Conservation (phyloP, 2,888 invertebrate genomes). For the Andrena hattorfiana region DNA sequence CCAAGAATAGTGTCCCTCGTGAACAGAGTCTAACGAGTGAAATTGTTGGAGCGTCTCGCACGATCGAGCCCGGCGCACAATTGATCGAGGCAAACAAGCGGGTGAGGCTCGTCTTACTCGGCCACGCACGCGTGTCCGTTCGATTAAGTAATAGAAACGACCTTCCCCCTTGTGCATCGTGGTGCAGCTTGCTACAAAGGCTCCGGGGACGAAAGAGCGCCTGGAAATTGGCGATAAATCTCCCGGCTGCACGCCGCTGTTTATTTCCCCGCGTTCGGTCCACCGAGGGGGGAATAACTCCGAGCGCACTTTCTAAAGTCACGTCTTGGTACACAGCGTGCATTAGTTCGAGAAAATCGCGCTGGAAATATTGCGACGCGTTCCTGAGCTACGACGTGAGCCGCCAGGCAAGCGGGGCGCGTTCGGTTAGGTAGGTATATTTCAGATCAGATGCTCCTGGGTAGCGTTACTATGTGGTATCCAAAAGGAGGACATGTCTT, state of each 20-base stretch:
- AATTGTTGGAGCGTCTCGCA: constrained; percentile 30
- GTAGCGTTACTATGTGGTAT: too few species aligned
- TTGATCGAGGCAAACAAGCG: constrained; percentile 14
- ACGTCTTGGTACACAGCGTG: constrained; percentile 50
- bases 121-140: constrained; percentile 38
- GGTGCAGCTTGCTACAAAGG: constrained; percentile 42
- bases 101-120: constrained; percentile 1
- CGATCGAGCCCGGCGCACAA: constrained; percentile 29
- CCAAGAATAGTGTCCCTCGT: neutral
- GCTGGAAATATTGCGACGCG: constrained; percentile 63
- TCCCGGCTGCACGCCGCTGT: constrained; percentile 30
- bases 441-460: neutral
- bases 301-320: constrained; percentile 47
- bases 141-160: constrained; percentile 58
- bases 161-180: constrained; percentile 38
- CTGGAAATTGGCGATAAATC: constrained; percentile 62
- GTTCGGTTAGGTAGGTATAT: neutral
- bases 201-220: constrained; percentile 34
- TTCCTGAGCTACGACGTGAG: constrained; percentile 52
- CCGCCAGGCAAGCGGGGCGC: constrained; percentile 31
- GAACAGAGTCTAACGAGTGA: constrained; percentile 11
- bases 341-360: constrained; percentile 66
- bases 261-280: constrained; percentile 45
- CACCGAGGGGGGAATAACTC: constrained; percentile 48
- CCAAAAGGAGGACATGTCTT: too few species aligned